A percentile compares a stretch with the other conserved stretches of the same genome.
phyloP scores from a whole-genome alignment of 2,113 vertebrate species.

The Oncorhynchus kisutch region DNA sequence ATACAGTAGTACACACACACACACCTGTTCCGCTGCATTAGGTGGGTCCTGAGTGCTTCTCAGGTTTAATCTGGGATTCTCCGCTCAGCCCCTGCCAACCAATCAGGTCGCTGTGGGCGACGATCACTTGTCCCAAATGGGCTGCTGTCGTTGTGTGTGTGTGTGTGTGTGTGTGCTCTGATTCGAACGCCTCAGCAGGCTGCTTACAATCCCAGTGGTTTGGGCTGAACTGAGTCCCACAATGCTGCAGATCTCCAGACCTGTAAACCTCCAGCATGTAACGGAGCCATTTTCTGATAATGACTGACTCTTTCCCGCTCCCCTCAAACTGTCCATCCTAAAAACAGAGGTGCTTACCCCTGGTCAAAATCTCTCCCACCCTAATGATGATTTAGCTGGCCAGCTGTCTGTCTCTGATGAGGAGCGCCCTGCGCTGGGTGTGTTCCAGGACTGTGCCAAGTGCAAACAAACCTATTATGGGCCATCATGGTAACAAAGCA shows the following conservation, averaged over 20 bases:
- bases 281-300: neutral
- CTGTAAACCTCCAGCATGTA: neutral
- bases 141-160: neutral
- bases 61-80: slow-evolving; percentile 4
- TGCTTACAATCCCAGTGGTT: neutral
- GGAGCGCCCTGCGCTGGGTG: neutral
- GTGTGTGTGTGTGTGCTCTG: neutral
- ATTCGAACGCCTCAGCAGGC: neutral
- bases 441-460: neutral
- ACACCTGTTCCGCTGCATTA: neutral
- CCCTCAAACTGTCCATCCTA: slow-evolving; percentile 3
- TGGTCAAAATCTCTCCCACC: neutral
- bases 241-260: neutral
- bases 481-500: slow-evolving; percentile 4
- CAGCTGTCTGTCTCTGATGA: slow-evolving; percentile 11
- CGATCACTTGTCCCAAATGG: neutral
- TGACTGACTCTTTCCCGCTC: slow-evolving; percentile 5
- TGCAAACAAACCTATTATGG: neutral
- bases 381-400: neutral
- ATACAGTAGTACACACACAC: slow-evolving; percentile 1
- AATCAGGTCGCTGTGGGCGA: neutral
- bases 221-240: neutral
- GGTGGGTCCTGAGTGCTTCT: neutral
- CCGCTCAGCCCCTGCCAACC: neutral
- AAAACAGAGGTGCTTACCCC: neutral